Base-by-base conservation (phyloP, 2,888 invertebrate genomes). In the Cataglyphis cursor region DNA sequence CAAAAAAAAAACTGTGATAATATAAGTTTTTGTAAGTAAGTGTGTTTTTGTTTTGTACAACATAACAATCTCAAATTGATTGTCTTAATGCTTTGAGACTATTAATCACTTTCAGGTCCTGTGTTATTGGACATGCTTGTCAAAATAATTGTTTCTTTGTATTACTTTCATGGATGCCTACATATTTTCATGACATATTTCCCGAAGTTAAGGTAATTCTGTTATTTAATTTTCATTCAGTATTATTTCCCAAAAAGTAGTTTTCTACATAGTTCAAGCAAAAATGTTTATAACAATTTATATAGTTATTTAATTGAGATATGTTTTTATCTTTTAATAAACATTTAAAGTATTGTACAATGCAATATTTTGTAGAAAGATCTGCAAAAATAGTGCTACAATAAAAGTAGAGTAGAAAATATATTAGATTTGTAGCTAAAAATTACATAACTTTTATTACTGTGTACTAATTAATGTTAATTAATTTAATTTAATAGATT, bases 71-170 rank as follows among this genome's bases (percentile, higher is more conserved):
- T 51, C 18, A 51, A 4, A 38, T n/a, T 3, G 4, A 68, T 15
- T 76, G 5, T 54, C 15, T 10, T n/a, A 3, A 8, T 38, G 15
- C 8, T 54, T 44, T 54, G 18, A 21, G 10, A 68, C 21, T 70
- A 65, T 28, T 72, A 41, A 81, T 8, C 65, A 66, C 68, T 88
- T 88, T 81, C 90, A 96, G 96, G 96, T 96, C 97, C n/a, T 96
- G 97, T 85, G 96, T 97, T 6, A 93, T 97, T 85, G 97, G 97
- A 65, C 97, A 97, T 93, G 97, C 97, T 87, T 96, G 97, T 92
- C 96, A 97, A 93, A 97, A 97, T 94, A 97, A 97, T 94, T 96
- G 97, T 89, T 97, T 97, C 93, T 97, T 97, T 93, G 96, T 97
- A 66, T 94, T 97, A 84, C 95, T 97, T 61, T 97, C 97, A 12